Conservation (phyloP, 1,140 invertebrate genomes). For the honey bee (Apis mellifera) region Amel_HAv3.1 CM009934.2:5996001-5996500, state of each 20-base stretch:
- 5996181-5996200: too few species aligned
- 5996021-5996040: too few species aligned
- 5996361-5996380: conserved; percentile 10
- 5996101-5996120: too few species aligned
- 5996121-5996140: too few species aligned
- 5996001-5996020: too few species aligned
- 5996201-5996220: background rate
- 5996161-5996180: too few species aligned
- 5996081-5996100: too few species aligned
- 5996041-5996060: too few species aligned
- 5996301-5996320: background rate
- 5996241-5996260: background rate
- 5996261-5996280: background rate
- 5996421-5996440: conserved; percentile 1
- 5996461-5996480: background rate
- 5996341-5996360: background rate
- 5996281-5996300: background rate
- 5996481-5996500: conserved; percentile 19
- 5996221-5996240: background rate
- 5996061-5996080: too few species aligned
- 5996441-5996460: background rate
- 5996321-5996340: conserved; percentile 10
- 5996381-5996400: background rate
- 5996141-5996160: too few species aligned
- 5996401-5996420: conserved; percentile 20